Base-by-base conservation (phyloP, 2,113 vertebrate species). In the Manacus vitellinus region DNA sequence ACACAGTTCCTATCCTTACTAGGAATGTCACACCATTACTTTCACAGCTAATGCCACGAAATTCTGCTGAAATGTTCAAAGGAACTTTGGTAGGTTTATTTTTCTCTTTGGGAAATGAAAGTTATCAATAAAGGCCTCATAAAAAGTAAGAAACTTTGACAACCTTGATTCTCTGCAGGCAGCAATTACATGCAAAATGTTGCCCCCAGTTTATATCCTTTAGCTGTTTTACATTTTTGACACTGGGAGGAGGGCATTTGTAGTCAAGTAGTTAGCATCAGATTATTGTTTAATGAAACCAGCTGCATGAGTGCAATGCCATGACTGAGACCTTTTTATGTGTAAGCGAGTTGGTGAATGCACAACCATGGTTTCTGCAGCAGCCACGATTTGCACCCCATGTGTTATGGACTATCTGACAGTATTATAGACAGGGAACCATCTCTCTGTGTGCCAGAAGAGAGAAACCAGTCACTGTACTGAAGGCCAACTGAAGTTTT, bases 61-160 rank as follows among this genome's bases (percentile, higher is more conserved):
- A 96, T 70, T 37, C 83, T 91, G 76, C 25, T 27, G 83, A 85
- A 86, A 89, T 90, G 84, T 93, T 96, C 90, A 97, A 94, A 92
- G 88, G 73, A 91, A 51, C 70, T 89, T 81, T 16, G 66, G 76
- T 78, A 87, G 77, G 39, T 78, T 95, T 96, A 68, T 91, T 95
- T 96, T 93, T 87, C 79, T 94, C 88, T 94, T 86, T 35, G 54
- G 76, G 85, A 92, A 94, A 87, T 37, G 72, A 70, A 94, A 94
- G 76, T 75, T 89, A 90, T 77, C 84, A 67, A 86, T 85, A 74
- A 92, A 93, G 65, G 35, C 54, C 65, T 85, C 75, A 58, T 49
- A 92, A 93, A 97, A 75, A 79, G 56, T 75, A 88, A 44, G 73
- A 81, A 91, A 87, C n/a, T 88, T 95, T 56, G 82, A 92, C 72